phyloP scores from a whole-genome alignment of 2,888 invertebrate species.

The Litoditis marina region DNA sequence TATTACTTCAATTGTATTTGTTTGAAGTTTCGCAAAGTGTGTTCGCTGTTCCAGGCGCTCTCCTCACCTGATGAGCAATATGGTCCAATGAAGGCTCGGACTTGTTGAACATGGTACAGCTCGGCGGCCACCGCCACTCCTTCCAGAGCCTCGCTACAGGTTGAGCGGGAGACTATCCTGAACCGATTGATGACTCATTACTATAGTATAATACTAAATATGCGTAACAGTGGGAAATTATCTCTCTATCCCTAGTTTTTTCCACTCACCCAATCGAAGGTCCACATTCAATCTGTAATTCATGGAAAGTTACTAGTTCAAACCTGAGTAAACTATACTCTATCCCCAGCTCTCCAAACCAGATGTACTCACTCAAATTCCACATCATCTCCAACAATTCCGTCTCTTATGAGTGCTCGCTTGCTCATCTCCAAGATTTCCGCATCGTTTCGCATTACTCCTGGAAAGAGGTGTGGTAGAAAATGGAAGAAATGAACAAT shows the following conservation, averaged over 20 bases:
- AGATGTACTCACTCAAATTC: constrained; percentile 57
- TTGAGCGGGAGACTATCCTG: constrained; percentile 52
- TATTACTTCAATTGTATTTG: not conserved
- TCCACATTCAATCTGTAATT: no score
- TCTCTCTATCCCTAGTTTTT: no score
- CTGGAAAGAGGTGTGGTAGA: no score
- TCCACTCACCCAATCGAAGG: no score
- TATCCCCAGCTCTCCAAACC: no score
- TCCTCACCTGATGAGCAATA: constrained; percentile 55
- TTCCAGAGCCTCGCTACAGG: constrained; percentile 55
- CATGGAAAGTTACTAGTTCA: no score
- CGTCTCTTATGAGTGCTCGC: constrained; percentile 49
- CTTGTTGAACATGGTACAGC: constrained; percentile 59
- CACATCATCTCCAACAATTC: constrained; percentile 50
- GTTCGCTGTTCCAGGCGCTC: no score
- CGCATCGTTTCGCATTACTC: constrained; percentile 55
- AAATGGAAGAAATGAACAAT: no score
- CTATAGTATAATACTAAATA: not conserved
- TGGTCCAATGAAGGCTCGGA: constrained; percentile 60
- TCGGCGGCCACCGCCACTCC: constrained; percentile 61
- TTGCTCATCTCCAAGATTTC: constrained; percentile 51
- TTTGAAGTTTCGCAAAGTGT: not conserved
- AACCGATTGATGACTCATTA: constrained; percentile 4
- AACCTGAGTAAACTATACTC: no score
- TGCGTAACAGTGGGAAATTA: no score